phyloP scores from a whole-genome alignment of 2,113 vertebrate genomes.

The Ginglymostoma cirratum region DNA sequence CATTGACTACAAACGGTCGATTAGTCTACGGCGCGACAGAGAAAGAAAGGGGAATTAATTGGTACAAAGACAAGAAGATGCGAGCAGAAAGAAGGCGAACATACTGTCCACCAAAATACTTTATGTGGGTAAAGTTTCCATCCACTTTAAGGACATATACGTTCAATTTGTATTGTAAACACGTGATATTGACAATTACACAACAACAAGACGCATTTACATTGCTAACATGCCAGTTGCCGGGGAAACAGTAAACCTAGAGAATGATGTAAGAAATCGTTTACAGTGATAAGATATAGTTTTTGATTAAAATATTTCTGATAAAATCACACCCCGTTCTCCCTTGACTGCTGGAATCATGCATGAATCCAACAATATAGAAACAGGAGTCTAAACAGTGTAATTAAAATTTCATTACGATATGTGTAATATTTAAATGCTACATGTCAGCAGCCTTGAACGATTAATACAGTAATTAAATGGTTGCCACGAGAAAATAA shows the following conservation, averaged over 20 bases:
- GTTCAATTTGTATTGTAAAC: neutral
- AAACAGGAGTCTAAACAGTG: neutral
- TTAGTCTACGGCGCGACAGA: neutral
- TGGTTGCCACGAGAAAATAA: neutral
- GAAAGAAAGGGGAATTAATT: neutral
- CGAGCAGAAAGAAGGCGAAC: neutral
- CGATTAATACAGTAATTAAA: slow-evolving; percentile 12
- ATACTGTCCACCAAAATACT: neutral
- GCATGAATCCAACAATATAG: neutral
- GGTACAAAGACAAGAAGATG: neutral
- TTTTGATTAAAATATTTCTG: neutral
- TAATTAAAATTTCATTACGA: slow-evolving; percentile 11
- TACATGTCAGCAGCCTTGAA: neutral
- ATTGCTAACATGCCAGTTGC: slow-evolving; percentile 21
- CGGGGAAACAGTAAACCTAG: slow-evolving; percentile 25
- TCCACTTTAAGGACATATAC: neutral
- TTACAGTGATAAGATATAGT: neutral
- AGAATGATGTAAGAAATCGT: neutral
- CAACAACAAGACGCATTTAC: slow-evolving; percentile 32
- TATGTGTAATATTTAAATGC: neutral
- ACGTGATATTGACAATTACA: slow-evolving; percentile 20
- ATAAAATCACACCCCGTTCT: slow-evolving; percentile 1
- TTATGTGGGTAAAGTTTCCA: neutral
- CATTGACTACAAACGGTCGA: neutral
- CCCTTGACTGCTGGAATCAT: neutral